phyloP scores from a whole-genome alignment of 1,140 invertebrate genomes.

The Ceratina calcarata region DNA sequence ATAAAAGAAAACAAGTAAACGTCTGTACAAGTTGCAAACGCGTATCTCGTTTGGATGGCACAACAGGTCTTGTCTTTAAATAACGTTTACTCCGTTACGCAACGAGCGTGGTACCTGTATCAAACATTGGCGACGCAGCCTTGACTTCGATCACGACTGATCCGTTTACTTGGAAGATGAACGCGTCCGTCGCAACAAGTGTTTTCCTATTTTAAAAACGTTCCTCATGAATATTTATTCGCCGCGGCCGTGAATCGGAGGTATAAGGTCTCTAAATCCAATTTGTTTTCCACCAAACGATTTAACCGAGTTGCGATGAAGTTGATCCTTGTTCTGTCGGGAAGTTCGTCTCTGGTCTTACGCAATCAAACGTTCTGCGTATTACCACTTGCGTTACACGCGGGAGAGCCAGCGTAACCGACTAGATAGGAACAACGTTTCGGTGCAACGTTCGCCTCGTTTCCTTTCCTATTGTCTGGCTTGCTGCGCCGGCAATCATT shows the following conservation, averaged over 20 bases:
- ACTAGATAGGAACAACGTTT: conserved; percentile 11
- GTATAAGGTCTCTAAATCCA: too few species aligned
- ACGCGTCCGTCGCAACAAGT: background rate
- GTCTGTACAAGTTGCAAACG: background rate
- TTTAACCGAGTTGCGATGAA: too few species aligned
- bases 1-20: too few species aligned
- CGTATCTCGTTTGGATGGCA: background rate
- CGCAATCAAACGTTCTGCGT: conserved; percentile 2
- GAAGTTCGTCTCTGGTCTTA: background rate
- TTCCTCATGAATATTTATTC: too few species aligned
- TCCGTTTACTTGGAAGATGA: background rate
- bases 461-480: conserved; percentile 30
- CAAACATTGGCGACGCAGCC: conserved; percentile 2
- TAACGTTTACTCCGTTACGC: conserved; percentile 26
- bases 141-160: conserved; percentile 13
- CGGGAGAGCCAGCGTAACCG: background rate
- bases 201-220: too few species aligned
- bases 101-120: conserved; percentile 18
- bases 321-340: too few species aligned
- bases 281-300: too few species aligned
- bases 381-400: background rate
- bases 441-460: background rate
- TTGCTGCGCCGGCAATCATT: background rate
- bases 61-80: conserved; percentile 20
- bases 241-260: too few species aligned